These are phyloP conservation scores for Phoxinus phoxinus DNA, from an alignment of 2,113 vertebrate species.

Conservation along the genomic window DNA sequence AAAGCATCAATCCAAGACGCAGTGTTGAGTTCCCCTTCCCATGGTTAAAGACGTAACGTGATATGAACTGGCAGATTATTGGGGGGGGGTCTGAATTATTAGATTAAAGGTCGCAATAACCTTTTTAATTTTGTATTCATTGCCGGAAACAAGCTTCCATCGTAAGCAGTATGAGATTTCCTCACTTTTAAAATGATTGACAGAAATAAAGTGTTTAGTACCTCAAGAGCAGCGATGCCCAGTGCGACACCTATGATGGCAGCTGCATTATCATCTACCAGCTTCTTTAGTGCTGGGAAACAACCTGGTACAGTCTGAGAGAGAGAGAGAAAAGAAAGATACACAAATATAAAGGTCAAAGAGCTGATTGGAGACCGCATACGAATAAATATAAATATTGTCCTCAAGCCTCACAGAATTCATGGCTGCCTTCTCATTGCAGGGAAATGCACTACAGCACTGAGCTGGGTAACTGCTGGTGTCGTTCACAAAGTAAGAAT, in stretches of 20 bases:
- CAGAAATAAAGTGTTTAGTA: constrained; percentile 53
- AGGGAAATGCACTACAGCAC: constrained; percentile 64
- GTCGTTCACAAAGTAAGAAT: constrained; percentile 62
- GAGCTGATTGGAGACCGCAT: not conserved
- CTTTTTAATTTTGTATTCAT: no score
- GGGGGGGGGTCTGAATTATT: no score
- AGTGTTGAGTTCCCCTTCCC: no score
- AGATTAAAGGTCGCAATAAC: no score
- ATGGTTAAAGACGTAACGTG: no score
- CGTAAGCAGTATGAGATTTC: not conserved
- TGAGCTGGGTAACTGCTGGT: constrained; percentile 59
- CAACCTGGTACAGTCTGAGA: constrained; percentile 70
- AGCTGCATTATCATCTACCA: constrained; percentile 69
- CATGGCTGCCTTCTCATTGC: not conserved
- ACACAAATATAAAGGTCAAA: not conserved
- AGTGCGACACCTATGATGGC: constrained; percentile 75
- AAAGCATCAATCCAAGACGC: no score
- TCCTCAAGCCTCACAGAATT: constrained; percentile 12
- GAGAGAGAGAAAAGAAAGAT: not conserved
- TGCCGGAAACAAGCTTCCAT: no score
- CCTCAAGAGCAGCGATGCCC: constrained; percentile 79
- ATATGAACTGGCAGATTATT: no score
- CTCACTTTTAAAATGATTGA: not conserved
- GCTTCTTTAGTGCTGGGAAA: constrained; percentile 62
- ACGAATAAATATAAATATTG: not conserved